These are phyloP conservation scores for Netelia inedita DNA, from an alignment of 2,888 invertebrate species.

Conservation along the genomic window DNA sequence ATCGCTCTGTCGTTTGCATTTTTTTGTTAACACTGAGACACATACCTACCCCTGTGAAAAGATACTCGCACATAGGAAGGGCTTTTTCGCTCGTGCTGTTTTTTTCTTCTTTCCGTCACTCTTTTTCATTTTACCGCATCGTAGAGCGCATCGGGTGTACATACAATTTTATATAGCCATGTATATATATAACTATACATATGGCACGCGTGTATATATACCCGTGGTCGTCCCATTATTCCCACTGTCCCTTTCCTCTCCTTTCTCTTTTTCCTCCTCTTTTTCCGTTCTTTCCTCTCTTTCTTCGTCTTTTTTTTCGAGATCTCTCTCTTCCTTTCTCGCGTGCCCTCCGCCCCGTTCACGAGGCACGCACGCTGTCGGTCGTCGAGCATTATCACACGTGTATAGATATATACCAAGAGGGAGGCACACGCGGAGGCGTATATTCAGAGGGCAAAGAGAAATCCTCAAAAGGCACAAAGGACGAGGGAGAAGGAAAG, in stretches of 20 bases:
- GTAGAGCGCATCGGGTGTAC: conserved; percentile 14
- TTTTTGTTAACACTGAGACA: conserved; percentile 42
- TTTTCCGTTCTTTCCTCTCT: conserved; percentile 11
- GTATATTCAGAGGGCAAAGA: conserved; percentile 69
- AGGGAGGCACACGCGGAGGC: conserved; percentile 33
- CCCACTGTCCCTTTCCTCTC: conserved; percentile 44
- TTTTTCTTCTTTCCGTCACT: conserved; percentile 41
- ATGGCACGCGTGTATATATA: conserved; percentile 54
- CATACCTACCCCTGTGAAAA: conserved; percentile 34
- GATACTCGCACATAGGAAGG: conserved; percentile 38
- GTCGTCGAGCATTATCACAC: conserved; percentile 58
- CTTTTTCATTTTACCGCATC: conserved; percentile 52
- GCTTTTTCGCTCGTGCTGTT: conserved; percentile 56
- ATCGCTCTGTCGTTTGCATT: conserved; percentile 48
- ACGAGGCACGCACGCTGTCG: conserved; percentile 49
- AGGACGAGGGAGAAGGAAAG: conserved; percentile 72
- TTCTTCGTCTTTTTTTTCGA: conserved; percentile 18
- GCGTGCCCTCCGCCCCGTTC: conserved; percentile 26
- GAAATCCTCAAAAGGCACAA: conserved; percentile 83
- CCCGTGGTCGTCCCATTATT: conserved; percentile 46
- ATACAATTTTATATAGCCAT: conserved; percentile 8
- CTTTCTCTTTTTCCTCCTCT: conserved; percentile 14
- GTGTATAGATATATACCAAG: conserved; percentile 20
- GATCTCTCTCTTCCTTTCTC: conserved; percentile 9
- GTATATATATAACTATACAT: conserved; percentile 11